These are phyloP conservation scores for Tuberolachnus salignus DNA, from an alignment of 2,888 invertebrate genomes.

Conservation along the genomic window DNA sequence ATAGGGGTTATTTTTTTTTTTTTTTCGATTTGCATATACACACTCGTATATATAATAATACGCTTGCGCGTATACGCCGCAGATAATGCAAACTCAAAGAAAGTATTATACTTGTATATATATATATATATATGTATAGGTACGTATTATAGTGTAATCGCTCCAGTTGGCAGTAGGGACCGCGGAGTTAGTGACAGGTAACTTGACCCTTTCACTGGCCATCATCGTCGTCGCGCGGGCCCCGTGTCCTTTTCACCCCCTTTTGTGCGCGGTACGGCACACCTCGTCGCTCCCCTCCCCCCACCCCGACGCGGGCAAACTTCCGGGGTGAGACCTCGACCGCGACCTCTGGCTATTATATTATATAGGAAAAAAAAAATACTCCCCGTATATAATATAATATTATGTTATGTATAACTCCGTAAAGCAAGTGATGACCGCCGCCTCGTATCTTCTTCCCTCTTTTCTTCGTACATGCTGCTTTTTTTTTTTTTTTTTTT, in stretches of 20 bases:
- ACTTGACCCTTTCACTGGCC: conserved; percentile 51
- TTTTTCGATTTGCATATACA: conserved; percentile 46
- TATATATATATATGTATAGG: too few relatives aligned
- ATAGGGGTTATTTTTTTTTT: conserved; percentile 35
- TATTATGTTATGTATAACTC: conserved; percentile 2
- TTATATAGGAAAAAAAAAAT: too few relatives aligned
- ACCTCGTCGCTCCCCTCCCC: neutral
- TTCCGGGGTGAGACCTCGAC: conserved; percentile 56
- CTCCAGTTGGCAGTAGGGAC: conserved; percentile 54
- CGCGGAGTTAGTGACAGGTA: conserved; percentile 56
- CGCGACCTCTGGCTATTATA: conserved; percentile 54
- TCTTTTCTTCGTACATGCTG: too few relatives aligned
- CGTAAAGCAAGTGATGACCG: conserved; percentile 49
- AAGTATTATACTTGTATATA: conserved; percentile 21
- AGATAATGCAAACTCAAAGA: conserved; percentile 31
- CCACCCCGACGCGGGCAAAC: conserved; percentile 18
- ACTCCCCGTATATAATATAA: too few relatives aligned
- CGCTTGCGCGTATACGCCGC: conserved; percentile 2
- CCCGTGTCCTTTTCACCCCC: conserved; percentile 53
- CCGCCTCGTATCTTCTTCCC: conserved; percentile 45
- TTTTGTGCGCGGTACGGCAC: conserved; percentile 15
- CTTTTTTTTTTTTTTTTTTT: neutral
- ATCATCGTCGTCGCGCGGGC: conserved; percentile 16
- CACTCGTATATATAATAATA: neutral
- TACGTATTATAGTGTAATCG: conserved; percentile 34